Conservation (phyloP, 2,113 vertebrate species). For the Dolichotis patagonum region DNA sequence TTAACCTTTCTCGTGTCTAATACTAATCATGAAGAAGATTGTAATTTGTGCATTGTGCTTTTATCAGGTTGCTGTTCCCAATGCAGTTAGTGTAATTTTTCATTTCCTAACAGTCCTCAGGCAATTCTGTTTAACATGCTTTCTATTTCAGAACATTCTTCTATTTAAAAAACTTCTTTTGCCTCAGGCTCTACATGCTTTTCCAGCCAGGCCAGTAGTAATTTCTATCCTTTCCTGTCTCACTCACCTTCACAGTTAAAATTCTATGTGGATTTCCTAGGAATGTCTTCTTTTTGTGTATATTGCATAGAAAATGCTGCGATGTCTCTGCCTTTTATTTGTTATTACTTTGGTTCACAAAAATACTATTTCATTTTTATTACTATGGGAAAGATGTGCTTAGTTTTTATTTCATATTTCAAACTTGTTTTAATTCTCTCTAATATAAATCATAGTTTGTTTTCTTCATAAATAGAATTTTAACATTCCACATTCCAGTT, state of each 20-base stretch:
- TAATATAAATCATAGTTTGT: neutral
- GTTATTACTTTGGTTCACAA: neutral
- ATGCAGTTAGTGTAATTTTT: constrained; percentile 82
- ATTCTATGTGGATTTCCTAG: constrained; percentile 48
- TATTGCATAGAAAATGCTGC: neutral
- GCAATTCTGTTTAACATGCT: constrained; percentile 81
- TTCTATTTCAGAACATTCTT: constrained; percentile 81
- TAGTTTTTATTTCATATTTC: constrained; percentile 25
- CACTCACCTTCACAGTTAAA: constrained; percentile 72
- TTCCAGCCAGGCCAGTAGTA: constrained; percentile 72
- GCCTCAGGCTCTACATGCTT: constrained; percentile 74
- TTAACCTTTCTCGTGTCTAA: constrained; percentile 76
- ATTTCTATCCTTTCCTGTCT: constrained; percentile 72
- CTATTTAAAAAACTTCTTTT: constrained; percentile 74
- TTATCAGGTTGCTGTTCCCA: constrained; percentile 81
- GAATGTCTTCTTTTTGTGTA: constrained; percentile 35
- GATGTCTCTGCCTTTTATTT: constrained; percentile 17
- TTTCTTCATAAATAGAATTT: constrained; percentile 44
- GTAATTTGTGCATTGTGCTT: constrained; percentile 81
- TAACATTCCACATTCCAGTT: constrained; percentile 27
- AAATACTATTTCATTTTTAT: constrained; percentile 45
- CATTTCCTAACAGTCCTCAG: constrained; percentile 78
- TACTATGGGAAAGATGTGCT: neutral
- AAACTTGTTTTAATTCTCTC: constrained; percentile 32
- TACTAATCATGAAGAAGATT: constrained; percentile 72